phyloP scores from a whole-genome alignment of 2,797 vertebrate genomes.

The Picus viridis region DNA sequence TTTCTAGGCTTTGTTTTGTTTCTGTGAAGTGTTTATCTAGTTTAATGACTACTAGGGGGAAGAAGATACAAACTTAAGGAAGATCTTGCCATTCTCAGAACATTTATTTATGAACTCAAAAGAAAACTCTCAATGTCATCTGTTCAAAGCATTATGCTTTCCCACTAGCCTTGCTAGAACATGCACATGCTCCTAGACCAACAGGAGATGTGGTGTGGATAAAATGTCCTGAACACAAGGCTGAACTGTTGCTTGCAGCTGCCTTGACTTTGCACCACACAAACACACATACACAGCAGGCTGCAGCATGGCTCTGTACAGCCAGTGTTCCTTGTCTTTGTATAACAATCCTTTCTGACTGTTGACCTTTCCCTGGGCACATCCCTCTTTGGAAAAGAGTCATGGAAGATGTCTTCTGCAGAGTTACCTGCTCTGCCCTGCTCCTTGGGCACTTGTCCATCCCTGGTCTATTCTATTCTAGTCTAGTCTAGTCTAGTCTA shows the following conservation, averaged over 20 bases:
- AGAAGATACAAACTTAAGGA: background rate
- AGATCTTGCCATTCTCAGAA: background rate
- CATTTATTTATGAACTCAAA: background rate
- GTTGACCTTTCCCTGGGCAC: background rate
- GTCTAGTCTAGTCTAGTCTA: background rate
- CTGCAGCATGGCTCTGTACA: background rate
- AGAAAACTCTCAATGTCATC: background rate
- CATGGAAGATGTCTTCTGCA: background rate
- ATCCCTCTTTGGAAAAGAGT: background rate
- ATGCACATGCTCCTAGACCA: constrained; percentile 20
- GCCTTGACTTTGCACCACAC: background rate
- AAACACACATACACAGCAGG: background rate
- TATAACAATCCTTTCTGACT: background rate
- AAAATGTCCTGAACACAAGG: background rate
- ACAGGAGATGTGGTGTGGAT: background rate
- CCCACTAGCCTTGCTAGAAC: background rate
- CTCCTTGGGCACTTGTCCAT: background rate
- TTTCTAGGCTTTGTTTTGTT: constrained; percentile 15
- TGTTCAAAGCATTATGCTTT: background rate
- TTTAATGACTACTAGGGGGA: background rate
- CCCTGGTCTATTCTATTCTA: background rate
- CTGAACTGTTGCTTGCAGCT: background rate
- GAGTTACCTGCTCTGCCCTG: too few species aligned
- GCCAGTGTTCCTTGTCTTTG: background rate
- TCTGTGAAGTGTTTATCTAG: background rate